These are phyloP conservation scores for Herpailurus yagouaroundi DNA, from an alignment of 2,113 vertebrate genomes.

Conservation along the genomic window DNA sequence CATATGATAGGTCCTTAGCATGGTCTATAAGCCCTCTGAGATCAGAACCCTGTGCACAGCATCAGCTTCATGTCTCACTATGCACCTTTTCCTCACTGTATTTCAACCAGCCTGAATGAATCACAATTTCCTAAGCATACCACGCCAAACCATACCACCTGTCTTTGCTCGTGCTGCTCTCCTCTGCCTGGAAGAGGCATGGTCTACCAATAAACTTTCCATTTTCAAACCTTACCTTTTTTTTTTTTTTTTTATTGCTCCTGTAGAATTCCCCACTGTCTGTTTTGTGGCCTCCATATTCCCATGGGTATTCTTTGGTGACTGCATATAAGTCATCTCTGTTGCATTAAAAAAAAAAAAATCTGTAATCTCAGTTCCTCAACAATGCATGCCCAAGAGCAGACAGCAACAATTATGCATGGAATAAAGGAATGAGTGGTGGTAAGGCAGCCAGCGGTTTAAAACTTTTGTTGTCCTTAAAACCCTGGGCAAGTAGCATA, in stretches of 20 bases:
- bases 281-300: background rate
- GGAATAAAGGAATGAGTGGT: background rate
- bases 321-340: background rate
- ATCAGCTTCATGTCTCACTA: background rate
- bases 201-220: background rate
- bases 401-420: background rate
- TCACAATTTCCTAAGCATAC: background rate
- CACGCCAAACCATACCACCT: background rate
- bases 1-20: rapidly evolving
- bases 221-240: background rate
- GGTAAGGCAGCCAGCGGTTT: background rate
- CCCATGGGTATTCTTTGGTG: background rate
- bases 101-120: background rate
- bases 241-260: too few relatives aligned
- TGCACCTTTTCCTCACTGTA: background rate
- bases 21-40: background rate
- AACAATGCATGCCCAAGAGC: background rate
- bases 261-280: background rate
- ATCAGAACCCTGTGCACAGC: background rate
- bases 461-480: background rate
- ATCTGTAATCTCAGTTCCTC: background rate
- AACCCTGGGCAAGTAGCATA: background rate
- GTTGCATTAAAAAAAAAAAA: background rate
- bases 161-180: background rate
- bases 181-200: background rate